Percentiles rank a stretch among this genome's conserved stretches.
phyloP scores from a whole-genome alignment of 2,888 invertebrate species.

The Tipula unca region DNA sequence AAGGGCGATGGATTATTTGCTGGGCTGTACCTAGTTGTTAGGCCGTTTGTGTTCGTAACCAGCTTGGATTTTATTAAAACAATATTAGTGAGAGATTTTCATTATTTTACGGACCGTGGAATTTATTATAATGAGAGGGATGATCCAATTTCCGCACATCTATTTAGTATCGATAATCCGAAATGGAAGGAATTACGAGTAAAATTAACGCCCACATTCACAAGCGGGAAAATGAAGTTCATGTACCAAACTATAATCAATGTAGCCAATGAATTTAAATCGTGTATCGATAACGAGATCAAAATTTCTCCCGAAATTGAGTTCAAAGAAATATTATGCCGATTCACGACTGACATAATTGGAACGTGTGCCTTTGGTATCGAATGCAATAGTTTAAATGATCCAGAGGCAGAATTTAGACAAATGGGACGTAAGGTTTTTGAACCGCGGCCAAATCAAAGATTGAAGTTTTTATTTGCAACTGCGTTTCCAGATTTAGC shows the following conservation, averaged over 20 bases:
- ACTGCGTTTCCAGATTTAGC: not conserved
- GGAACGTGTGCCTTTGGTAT: constrained; percentile 44
- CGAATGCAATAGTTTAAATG: constrained; percentile 39
- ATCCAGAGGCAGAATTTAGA: constrained; percentile 38
- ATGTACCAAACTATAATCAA: constrained; percentile 54
- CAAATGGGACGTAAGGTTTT: constrained; percentile 27
- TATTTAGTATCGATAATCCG: constrained; percentile 50
- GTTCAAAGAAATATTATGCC: constrained; percentile 34
- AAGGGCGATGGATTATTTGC: constrained; percentile 38
- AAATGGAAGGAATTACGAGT: constrained; percentile 56
- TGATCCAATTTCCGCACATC: constrained; percentile 52
- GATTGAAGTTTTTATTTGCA: not conserved
- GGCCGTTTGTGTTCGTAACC: constrained; percentile 51
- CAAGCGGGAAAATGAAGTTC: constrained; percentile 55
- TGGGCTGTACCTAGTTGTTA: constrained; percentile 54
- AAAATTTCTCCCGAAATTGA: constrained; percentile 41
- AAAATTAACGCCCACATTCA: constrained; percentile 57
- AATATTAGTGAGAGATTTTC: constrained; percentile 53
- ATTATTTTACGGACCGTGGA: constrained; percentile 56
- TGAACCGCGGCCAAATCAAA: not conserved
- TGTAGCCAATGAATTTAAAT: constrained; percentile 47
- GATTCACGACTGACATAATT: constrained; percentile 42
- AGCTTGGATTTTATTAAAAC: constrained; percentile 53
- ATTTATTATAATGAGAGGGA: constrained; percentile 52
- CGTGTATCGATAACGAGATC: constrained; percentile 37